A percentile compares a stretch with the other conserved stretches of the same genome.
These are phyloP conservation scores for Exocentrus adspersus DNA, from an alignment of 2,888 invertebrate species.

Conservation along the genomic window DNA sequence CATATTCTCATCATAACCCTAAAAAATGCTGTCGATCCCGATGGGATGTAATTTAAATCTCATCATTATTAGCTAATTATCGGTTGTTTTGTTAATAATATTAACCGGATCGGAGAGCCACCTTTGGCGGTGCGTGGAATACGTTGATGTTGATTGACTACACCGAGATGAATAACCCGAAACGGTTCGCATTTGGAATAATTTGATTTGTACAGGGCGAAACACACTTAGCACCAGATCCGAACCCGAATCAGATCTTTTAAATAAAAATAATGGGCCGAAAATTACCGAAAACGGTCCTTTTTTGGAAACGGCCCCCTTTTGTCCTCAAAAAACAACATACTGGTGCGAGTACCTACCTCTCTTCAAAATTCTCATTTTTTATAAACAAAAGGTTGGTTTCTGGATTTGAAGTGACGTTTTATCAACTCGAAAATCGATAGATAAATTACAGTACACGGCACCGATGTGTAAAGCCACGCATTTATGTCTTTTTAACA, in stretches of 20 bases:
- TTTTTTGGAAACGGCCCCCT: too few relatives aligned
- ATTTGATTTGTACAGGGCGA: too few relatives aligned
- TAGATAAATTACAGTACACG: background rate
- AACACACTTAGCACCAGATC: too few relatives aligned
- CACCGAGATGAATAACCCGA: background rate
- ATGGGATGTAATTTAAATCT: slow-evolving; percentile 51
- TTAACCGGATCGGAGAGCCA: slow-evolving; percentile 28
- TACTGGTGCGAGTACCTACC: too few relatives aligned
- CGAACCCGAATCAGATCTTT: too few relatives aligned
- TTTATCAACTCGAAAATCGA: background rate
- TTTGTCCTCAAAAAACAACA: too few relatives aligned
- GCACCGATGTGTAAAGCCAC: background rate
- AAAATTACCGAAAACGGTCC: too few relatives aligned
- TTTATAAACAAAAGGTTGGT: too few relatives aligned
- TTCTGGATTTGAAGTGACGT: too few relatives aligned
- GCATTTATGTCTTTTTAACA: slow-evolving; percentile 1
- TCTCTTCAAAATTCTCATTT: too few relatives aligned
- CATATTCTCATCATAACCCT: slow-evolving; percentile 37
- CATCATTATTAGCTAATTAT: slow-evolving; percentile 50
- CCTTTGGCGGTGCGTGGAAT: slow-evolving; percentile 15
- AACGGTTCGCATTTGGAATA: background rate
- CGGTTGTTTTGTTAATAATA: slow-evolving; percentile 32
- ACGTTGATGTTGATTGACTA: background rate
- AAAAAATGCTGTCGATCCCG: slow-evolving; percentile 43
- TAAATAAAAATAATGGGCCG: too few relatives aligned